Evolutionary conservation across 2,113 vertebrate genomes (phyloP), one percentile per base, ranked within the genome.

Genomic region (Ranitomeya imitator): DNA sequence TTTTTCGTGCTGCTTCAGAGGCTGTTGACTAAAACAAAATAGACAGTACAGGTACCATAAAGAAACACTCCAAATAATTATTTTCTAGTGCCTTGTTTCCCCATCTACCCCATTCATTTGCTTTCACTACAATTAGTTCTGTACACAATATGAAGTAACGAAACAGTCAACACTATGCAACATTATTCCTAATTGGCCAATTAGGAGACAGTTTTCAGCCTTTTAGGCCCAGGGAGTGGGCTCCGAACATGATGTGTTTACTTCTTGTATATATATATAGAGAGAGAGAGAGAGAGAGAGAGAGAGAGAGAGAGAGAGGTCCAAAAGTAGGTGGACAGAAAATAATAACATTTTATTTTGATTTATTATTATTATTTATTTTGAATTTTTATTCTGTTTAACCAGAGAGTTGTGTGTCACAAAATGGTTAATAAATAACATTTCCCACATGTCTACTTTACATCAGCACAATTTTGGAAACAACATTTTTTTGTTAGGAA

Each of bases 61-160:
- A 97, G 97, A 99, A 97, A 99, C 98, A 99, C 98, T 99, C 98
- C 97, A 99, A 95, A 96, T 99, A 98, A 99, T 99, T 99, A 99
- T 98, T 99, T 98, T 99, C 98, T 99, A 99, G 98, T 99, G 99
- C 97, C 96, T 97, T 99, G 97, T 99, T 99, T 99, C 98, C 99
- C 98, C 81, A 83, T 98, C 97, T 97, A 95, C 96, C 95, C 97
- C 96, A 96, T 97, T 98, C 98, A 97, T 99, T 99, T 99, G 96
- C 97, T 98, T 99, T 98, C 98, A 97, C 96, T 97, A 97, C 97
- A 99, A 99, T 99, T 99, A 99, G 96, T 96, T 96, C 94, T 94
- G 95, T 96, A 96, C 95, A 96, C 95, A 96, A 95, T 96, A 95
- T 94, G 94, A 94, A 92, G 95, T 94, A 94, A 95, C 95, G 93